Evolutionary conservation across 1,140 invertebrate species (phyloP).

Genomic region (Habropoda laboriosa): DNA sequence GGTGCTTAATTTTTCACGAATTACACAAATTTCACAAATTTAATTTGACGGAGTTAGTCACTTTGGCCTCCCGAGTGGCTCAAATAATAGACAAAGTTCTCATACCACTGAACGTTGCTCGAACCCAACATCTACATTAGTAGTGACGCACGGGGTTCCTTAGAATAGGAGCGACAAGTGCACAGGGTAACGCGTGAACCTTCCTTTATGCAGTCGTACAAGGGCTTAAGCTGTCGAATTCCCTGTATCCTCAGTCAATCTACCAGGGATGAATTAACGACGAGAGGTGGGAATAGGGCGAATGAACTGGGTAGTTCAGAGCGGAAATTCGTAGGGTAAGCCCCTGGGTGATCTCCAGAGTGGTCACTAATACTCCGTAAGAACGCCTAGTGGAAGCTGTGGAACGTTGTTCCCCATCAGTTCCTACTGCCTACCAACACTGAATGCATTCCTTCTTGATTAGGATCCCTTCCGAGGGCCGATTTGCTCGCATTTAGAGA

Average conservation of each 20-base stretch:
- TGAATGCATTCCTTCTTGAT: constrained; percentile 78
- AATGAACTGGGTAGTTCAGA: constrained; percentile 63
- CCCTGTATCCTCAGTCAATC: constrained; percentile 67
- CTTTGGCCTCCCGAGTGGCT: no score
- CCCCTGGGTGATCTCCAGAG: constrained; percentile 76
- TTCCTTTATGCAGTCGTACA: constrained; percentile 58
- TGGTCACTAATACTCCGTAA: constrained; percentile 80
- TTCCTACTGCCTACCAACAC: constrained; percentile 71
- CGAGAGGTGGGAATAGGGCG: constrained; percentile 63
- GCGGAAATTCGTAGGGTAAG: constrained; percentile 73
- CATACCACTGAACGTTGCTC: no score
- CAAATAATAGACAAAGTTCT: no score
- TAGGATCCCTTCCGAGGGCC: constrained; percentile 68
- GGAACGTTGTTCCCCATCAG: constrained; percentile 70
- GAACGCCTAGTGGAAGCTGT: constrained; percentile 74
- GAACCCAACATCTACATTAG: background rate
- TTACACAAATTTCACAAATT: no score
- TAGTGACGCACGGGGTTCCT: background rate
- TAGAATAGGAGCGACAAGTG: background rate
- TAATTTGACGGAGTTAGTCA: no score
- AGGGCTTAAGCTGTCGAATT: constrained; percentile 67
- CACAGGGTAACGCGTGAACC: constrained; percentile 30
- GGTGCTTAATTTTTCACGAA: no score
- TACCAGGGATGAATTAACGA: constrained; percentile 65
- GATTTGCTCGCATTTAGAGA: constrained; percentile 73